Conservation (phyloP, 2,113 vertebrate genomes). For the Piaya cayana region DNA sequence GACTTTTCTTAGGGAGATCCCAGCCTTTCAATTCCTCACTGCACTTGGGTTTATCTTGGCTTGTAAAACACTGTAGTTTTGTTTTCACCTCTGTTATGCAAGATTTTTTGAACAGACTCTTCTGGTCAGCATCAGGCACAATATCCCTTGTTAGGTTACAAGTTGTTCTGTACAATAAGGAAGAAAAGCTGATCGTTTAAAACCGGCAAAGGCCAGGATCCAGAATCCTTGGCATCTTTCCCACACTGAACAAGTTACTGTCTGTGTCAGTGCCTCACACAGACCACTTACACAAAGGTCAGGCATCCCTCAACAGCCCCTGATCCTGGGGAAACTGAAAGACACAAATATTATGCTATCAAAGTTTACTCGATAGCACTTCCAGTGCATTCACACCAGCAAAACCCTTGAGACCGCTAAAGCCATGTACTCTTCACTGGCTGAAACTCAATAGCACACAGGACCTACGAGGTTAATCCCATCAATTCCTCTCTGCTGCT, state of each 20-base stretch:
- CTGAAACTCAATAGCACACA: neutral
- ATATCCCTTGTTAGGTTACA: neutral
- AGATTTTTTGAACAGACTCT: neutral
- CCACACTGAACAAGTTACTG: neutral
- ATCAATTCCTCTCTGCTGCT: neutral
- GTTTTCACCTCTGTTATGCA: neutral
- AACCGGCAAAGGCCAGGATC: neutral
- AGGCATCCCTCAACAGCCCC: neutral
- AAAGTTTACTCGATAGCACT: neutral
- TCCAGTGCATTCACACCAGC: neutral
- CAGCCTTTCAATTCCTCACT: neutral
- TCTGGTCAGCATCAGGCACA: neutral
- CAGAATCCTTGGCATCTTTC: neutral
- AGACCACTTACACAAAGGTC: neutral
- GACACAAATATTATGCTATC: neutral
- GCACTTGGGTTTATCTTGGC: neutral
- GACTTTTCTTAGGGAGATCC: neutral
- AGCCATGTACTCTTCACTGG: accelerated
- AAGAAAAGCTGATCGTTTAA: neutral
- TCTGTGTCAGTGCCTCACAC: neutral
- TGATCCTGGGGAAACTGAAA: accelerated
- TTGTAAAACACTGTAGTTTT: neutral
- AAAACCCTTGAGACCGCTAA: neutral
- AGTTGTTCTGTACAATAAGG: neutral
- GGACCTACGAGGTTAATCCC: neutral